A percentile compares a stretch with the other conserved stretches of the same genome.
Conservation (phyloP, 2,888 invertebrate genomes). For the Spialia ferax region DNA sequence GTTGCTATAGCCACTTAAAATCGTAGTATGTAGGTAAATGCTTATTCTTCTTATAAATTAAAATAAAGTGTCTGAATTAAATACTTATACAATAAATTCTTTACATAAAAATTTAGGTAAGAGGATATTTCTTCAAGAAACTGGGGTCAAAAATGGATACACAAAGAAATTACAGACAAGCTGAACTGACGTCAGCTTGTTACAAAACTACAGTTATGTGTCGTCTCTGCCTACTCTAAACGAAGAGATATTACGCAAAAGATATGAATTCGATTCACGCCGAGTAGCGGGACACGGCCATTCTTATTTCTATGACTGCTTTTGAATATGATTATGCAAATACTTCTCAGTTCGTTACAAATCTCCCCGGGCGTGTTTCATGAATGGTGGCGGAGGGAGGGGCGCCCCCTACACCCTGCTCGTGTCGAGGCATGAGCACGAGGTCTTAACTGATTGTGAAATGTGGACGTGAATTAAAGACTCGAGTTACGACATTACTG, state of each 20-base stretch:
- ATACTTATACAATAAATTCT: no score
- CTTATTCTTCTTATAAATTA: no score
- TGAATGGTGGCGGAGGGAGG: conserved; percentile 55
- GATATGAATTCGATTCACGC: conserved; percentile 26
- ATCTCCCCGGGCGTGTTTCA: conserved; percentile 50
- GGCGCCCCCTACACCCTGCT: conserved; percentile 9
- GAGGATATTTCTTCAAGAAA: no score
- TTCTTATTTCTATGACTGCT: conserved; percentile 43
- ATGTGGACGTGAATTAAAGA: neutral
- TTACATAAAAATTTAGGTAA: no score
- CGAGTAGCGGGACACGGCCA: conserved; percentile 28
- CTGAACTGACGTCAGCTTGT: neutral
- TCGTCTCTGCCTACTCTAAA: neutral
- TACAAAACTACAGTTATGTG: conserved; percentile 3
- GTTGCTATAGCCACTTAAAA: no score
- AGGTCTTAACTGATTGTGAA: neutral
- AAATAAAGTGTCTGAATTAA: no score
- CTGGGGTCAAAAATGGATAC: no score
- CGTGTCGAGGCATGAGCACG: conserved; percentile 4
- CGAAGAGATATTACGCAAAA: conserved; percentile 4
- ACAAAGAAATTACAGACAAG: neutral
- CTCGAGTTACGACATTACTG: neutral
- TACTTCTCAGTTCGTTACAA: conserved; percentile 52
- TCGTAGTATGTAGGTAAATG: no score
- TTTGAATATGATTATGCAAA: conserved; percentile 68